A percentile compares a stretch with the other conserved stretches of the same genome.
These are phyloP conservation scores for Pagetopsis macropterus DNA, from an alignment of 2,797 vertebrate species.

Conservation along the genomic window DNA sequence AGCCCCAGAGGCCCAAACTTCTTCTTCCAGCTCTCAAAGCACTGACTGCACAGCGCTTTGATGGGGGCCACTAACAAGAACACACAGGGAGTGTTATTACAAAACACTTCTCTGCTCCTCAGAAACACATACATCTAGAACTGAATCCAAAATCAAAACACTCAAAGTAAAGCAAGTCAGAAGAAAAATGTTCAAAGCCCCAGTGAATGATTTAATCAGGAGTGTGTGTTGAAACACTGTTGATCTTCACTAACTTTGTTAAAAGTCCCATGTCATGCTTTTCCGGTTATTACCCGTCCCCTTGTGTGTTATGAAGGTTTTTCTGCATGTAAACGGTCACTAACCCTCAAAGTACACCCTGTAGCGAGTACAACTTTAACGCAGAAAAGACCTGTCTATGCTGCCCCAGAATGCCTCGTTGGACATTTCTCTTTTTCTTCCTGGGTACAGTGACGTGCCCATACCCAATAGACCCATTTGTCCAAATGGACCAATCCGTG, in stretches of 20 bases:
- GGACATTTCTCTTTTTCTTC: too few relatives aligned
- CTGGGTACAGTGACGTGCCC: too few relatives aligned
- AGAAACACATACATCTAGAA: constrained; percentile 19
- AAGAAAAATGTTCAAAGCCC: constrained; percentile 1
- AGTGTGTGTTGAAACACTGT: constrained; percentile 4
- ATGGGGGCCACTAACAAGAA: constrained; percentile 93
- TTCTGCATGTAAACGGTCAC: too few relatives aligned
- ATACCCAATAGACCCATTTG: too few relatives aligned
- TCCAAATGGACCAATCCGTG: too few relatives aligned
- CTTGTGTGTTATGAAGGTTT: too few relatives aligned
- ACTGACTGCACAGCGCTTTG: constrained; percentile 97
- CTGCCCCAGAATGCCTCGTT: too few relatives aligned
- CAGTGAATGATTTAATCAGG: constrained; percentile 5
- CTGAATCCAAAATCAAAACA: constrained; percentile 15
- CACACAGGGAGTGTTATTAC: constrained; percentile 34
- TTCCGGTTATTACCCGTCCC: too few relatives aligned
- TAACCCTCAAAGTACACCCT: too few relatives aligned
- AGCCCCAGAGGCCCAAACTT: constrained; percentile 95
- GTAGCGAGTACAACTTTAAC: too few relatives aligned
- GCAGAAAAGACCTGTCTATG: too few relatives aligned
- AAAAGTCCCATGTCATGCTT: too few relatives aligned
- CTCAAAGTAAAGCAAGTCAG: constrained; percentile 4
- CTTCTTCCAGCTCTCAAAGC: constrained; percentile 93
- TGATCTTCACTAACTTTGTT: not conserved
- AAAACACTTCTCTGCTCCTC: not conserved